Base-by-base conservation (phyloP, 2,113 vertebrate species). In the Bombycilla garrulus region DNA sequence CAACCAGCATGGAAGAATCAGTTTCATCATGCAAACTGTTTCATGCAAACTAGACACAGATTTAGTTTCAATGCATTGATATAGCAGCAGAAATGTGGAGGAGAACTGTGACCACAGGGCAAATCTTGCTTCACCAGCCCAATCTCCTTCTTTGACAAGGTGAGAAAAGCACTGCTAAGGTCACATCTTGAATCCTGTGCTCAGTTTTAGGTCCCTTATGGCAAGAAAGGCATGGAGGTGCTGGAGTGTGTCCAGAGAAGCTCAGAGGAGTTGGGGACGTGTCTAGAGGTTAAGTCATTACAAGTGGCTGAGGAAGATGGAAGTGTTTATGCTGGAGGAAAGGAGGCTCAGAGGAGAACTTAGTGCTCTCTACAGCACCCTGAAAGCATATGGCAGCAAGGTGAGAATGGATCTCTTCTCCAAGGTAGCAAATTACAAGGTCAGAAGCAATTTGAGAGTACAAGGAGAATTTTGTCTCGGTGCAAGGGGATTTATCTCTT, bases 301-400 rank as follows among this genome's bases (percentile, higher is more conserved):
- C 14, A 33, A 60, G 33, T n/a, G 15, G 23, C 15, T 66, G 38
- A 81, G 38, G 33, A 28, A 66, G 15, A 7, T 78, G 28, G 45
- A 44, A 15, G 10, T 26, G 23, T 38, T 73, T 58, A n/a, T 26
- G 23, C 51, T 38, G 23, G 28, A 73, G 15, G 33, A 45, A 58
- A 44, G 60, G 16, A 66, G 19, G 26, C 12, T 57, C 35, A 50
- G 11, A 33, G 36, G 53, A 36, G 28, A 62, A 18, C 13, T 54
- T 26, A 22, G 23, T 0, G 0, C 48, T 45, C 33, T 25, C 40
- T 26, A 38, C 38, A 62, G 16, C 1, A 3, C 12, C 33, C 40
- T 47, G n/a, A 47, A 47, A 64, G 28, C 18, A 33, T 21, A 17
- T 15, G n/a, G 45, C 29, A 53, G 23, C 14, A 22, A 38, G 3